Evolutionary conservation across 2,113 vertebrate species (phyloP).

Genomic region (Maylandia zebra): DNA sequence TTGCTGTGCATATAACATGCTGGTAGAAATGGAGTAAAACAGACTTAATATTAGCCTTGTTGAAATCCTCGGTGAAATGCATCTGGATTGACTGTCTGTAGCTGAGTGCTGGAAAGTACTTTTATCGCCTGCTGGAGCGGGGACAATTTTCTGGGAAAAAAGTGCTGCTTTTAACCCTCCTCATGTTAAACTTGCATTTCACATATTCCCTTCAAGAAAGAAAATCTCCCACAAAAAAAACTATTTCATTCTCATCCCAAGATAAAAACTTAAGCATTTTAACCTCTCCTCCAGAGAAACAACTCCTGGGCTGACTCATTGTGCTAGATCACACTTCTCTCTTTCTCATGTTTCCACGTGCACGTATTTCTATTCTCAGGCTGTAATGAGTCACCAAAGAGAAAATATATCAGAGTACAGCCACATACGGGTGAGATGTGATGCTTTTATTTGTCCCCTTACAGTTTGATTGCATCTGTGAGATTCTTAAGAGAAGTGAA

Average conservation of each 20-base stretch:
- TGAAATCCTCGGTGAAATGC: neutral
- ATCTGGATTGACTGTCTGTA: neutral
- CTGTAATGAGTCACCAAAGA: neutral
- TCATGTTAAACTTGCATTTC: neutral
- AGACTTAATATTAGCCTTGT: neutral
- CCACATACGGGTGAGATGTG: neutral
- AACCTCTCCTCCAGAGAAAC: neutral
- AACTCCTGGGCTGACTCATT: neutral
- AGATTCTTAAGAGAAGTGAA: neutral
- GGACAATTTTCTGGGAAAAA: neutral
- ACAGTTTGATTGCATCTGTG: neutral
- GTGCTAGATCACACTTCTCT: neutral
- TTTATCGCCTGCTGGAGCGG: neutral
- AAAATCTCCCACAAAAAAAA: neutral
- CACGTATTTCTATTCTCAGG: neutral
- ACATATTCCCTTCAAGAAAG: neutral
- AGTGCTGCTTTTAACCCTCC: neutral
- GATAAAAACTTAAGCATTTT: neutral
- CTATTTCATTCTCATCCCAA: neutral
- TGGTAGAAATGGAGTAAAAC: neutral
- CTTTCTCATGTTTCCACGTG: neutral
- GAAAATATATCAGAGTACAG: neutral
- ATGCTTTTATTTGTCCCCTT: neutral
- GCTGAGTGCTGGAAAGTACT: neutral
- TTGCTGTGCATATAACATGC: neutral